A percentile compares a stretch with the other conserved stretches of the same genome.
These are phyloP conservation scores for Sphaeridia pumilis DNA, from an alignment of 2,888 invertebrate genomes.

Conservation along the genomic window DNA sequence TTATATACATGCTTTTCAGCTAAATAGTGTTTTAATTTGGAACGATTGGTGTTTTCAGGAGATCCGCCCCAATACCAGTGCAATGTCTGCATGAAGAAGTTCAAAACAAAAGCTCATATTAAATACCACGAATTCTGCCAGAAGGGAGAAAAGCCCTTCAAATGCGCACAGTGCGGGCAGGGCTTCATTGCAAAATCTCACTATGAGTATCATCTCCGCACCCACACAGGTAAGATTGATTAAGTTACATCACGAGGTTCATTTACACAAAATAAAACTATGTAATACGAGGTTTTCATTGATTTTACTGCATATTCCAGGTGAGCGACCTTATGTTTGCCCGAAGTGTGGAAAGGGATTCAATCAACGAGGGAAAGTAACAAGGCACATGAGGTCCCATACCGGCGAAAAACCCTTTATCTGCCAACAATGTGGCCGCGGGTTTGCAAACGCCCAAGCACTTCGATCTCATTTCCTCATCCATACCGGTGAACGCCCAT, in stretches of 20 bases:
- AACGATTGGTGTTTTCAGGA: no score
- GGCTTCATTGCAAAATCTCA: slow-evolving; percentile 59
- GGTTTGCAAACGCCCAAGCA: slow-evolving; percentile 45
- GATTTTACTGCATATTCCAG: no score
- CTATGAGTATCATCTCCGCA: slow-evolving; percentile 59
- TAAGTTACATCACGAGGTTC: no score
- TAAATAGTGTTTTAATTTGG: no score
- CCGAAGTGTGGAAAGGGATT: slow-evolving; percentile 55
- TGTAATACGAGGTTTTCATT: no score
- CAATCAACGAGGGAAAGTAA: slow-evolving; percentile 56
- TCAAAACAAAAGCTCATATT: slow-evolving; percentile 47
- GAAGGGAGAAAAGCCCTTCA: slow-evolving; percentile 41
- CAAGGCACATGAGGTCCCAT: slow-evolving; percentile 57
- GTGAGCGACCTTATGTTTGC: slow-evolving; percentile 48
- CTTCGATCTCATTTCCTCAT: slow-evolving; percentile 30
- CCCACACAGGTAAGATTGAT: no score
- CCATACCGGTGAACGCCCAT: slow-evolving; percentile 28
- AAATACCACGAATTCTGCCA: slow-evolving; percentile 37
- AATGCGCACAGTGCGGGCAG: slow-evolving; percentile 46
- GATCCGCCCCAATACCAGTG: slow-evolving; percentile 51
- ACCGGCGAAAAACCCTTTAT: slow-evolving; percentile 47
- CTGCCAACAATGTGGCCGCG: slow-evolving; percentile 51
- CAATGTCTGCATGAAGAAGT: slow-evolving; percentile 54
- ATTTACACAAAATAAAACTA: no score
- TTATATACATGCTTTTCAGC: no score